Percentiles rank a stretch among this genome's conserved stretches.
phyloP scores from a whole-genome alignment of 2,797 vertebrate species.

The Syngnathus acus region DNA sequence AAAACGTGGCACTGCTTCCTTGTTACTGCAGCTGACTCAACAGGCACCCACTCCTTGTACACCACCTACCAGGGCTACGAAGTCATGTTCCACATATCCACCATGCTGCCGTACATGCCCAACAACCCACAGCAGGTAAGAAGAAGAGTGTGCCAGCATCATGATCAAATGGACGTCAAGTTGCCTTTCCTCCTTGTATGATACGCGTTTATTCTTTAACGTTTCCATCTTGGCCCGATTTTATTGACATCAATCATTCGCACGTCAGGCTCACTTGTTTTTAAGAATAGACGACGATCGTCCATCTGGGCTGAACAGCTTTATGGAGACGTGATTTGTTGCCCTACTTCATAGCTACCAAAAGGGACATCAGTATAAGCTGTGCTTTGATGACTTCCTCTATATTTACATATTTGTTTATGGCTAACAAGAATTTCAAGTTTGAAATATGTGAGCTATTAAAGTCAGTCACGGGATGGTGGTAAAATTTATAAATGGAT shows the following conservation, averaged over 20 bases:
- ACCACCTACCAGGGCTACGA: slow-evolving; percentile 91
- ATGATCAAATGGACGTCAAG: not conserved
- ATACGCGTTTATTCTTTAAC: not conserved
- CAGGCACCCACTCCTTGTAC: slow-evolving; percentile 90
- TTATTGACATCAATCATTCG: not conserved
- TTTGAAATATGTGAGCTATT: not conserved
- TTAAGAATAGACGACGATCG: not conserved
- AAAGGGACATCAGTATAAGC: not conserved
- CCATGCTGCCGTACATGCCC: slow-evolving; percentile 93
- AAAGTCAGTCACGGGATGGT: too few species aligned
- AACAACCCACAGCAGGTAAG: slow-evolving; percentile 92
- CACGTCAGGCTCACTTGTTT: not conserved
- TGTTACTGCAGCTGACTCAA: slow-evolving; percentile 80
- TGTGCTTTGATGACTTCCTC: not conserved
- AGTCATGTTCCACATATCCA: slow-evolving; percentile 97
- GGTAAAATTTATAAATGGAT: not conserved
- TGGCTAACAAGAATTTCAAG: not conserved
- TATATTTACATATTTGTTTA: not conserved
- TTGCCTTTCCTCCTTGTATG: not conserved
- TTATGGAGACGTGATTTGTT: not conserved
- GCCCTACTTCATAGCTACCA: not conserved
- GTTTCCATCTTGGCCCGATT: not conserved
- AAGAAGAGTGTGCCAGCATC: not conserved
- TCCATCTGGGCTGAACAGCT: not conserved
- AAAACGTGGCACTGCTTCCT: slow-evolving; percentile 3